A percentile compares a stretch with the other conserved stretches of the same genome.
Evolutionary conservation across 2,888 invertebrate species (phyloP).

Genomic region (Linnaemya tessellans): DNA sequence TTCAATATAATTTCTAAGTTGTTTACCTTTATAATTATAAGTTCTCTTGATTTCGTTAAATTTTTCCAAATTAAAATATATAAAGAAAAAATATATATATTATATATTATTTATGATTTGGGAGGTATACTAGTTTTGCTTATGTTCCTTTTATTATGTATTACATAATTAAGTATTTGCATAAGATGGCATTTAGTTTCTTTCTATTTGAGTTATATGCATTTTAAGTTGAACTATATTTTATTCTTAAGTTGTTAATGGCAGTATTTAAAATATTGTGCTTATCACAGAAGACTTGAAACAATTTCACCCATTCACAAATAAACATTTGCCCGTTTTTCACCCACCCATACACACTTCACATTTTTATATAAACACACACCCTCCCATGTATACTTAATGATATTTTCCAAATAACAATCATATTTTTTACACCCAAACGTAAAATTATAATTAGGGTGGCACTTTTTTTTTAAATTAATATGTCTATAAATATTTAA

Average conservation of each 20-base stretch:
- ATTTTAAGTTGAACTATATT: conserved; percentile 56
- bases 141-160: conserved; percentile 52
- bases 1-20: conserved; percentile 71
- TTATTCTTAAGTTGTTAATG: conserved; percentile 65
- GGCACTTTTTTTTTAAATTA: conserved; percentile 27
- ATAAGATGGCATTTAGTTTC: conserved; percentile 27
- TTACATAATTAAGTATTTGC: conserved; percentile 13
- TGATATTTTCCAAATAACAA: conserved; percentile 58
- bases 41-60: conserved; percentile 53
- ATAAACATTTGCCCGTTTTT: conserved; percentile 52
- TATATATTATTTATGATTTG: conserved; percentile 56
- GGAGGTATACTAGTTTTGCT: conserved; percentile 75
- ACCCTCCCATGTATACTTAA: conserved; percentile 55
- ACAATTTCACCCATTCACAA: conserved; percentile 71
- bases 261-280: conserved; percentile 73
- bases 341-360: conserved; percentile 42
- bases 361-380: conserved; percentile 34
- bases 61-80: conserved; percentile 52
- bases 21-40: conserved; percentile 47
- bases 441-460: conserved; percentile 20
- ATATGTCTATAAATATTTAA: neutral
- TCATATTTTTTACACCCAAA: conserved; percentile 58
- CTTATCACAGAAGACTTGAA: conserved; percentile 82
- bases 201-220: conserved; percentile 38
- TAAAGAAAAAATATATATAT: conserved; percentile 23